phyloP scores from a whole-genome alignment of 2,888 invertebrate species.

The Ephialtes manifestator region DNA sequence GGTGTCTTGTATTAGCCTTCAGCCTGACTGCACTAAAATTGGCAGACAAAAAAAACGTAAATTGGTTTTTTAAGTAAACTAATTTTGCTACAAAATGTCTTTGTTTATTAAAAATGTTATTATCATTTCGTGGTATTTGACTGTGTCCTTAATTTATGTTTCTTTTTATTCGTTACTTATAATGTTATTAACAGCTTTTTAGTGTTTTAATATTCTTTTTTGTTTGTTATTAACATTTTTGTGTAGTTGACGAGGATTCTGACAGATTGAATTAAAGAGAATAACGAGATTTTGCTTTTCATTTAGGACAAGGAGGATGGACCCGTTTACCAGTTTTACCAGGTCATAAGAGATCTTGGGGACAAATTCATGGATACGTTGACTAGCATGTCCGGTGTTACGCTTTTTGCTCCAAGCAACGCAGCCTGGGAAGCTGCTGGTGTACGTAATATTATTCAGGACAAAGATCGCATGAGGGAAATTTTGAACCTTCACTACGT shows the following conservation, averaged over 20 bases:
- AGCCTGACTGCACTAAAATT: too few species aligned
- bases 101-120: not conserved
- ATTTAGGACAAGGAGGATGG: slow-evolving; percentile 91
- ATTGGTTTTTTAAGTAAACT: not conserved
- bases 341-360: slow-evolving; percentile 92
- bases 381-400: slow-evolving; percentile 91
- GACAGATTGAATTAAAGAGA: not conserved
- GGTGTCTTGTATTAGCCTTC: too few species aligned
- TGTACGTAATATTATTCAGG: slow-evolving; percentile 89
- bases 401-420: slow-evolving; percentile 96
- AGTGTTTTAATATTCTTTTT: slow-evolving; percentile 4
- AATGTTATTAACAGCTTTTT: slow-evolving; percentile 13
- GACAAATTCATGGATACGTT: slow-evolving; percentile 92
- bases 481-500: slow-evolving; percentile 94
- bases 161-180: not conserved
- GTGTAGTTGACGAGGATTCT: not conserved
- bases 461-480: slow-evolving; percentile 91
- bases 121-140: slow-evolving; percentile 1
- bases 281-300: slow-evolving; percentile 52
- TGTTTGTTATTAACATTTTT: not conserved
- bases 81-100: not conserved
- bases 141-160: not conserved
- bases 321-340: slow-evolving; percentile 93
- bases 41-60: not conserved
- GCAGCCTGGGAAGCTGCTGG: slow-evolving; percentile 93